Base-by-base conservation (phyloP, 1,140 invertebrate species). In the Hyles euphorbiae region DNA sequence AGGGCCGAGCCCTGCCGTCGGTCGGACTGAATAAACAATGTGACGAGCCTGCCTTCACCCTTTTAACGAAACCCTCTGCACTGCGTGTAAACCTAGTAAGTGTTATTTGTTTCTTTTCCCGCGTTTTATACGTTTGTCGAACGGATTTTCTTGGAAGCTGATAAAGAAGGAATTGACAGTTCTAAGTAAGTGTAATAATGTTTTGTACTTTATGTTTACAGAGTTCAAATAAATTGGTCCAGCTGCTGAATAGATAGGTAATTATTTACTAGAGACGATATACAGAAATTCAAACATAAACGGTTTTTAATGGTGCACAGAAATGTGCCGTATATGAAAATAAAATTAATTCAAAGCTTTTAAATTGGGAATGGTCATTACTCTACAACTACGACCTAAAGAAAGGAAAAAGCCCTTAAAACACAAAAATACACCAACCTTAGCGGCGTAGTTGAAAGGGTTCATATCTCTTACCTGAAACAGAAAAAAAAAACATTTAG, bases 11-110 rank as follows among this genome's bases (percentile, higher is more conserved):
- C 67, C 67, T 65, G 66, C 72, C 65, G 68, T 58, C 69, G 68
- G 68, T 64, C 71, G 67, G 69, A 69, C 76, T 83, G 73, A 81
- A 83, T 83, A 83, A 83, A 83, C 81, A 83, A 83, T 78, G 78
- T 78, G 81, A 83, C 76, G 74, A 67, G 67, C 63, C 68, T 70
- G 75, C 68, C 53, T 72, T 73, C 68, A 80, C 81, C 81, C 78
- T 81, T 83, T 81, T 81, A 81, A 78, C 77, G 75, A 80, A 81
- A 76, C 76, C 74, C 72, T 73, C 58, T 68, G 63, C 66, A 62
- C 52, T 61, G 60, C 65, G 63, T 63, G 53, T 65, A 65, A 61
- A 65, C 47, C 58, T 63, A 62, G 62, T 63, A 62, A 65, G 62
- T 63, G 59, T 68, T 66, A 67, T 70, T 67, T 63, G 53, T 65